Evolutionary conservation across 2,888 invertebrate species (phyloP), one percentile per base, ranked within the genome.

Genomic region (Orchesellides sinensis): DNA sequence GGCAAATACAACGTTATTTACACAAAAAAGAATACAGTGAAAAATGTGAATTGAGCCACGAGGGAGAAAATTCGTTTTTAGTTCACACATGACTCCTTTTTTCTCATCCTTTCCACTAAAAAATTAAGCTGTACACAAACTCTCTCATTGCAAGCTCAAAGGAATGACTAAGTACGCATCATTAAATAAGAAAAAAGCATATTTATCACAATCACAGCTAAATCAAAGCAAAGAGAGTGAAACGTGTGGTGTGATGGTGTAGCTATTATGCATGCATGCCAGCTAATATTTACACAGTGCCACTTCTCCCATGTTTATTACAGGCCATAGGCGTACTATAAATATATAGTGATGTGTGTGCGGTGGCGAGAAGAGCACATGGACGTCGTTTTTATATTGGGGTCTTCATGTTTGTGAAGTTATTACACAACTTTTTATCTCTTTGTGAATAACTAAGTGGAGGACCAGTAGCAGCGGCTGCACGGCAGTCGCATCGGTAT

Each of bases 121-220:
- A n/a, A n/a, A n/a, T n/a, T n/a, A n/a, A n/a, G n/a, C n/a, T n/a
- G n/a, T n/a, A n/a, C n/a, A n/a, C n/a, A n/a, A n/a, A n/a, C n/a
- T n/a, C n/a, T n/a, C n/a, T n/a, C n/a, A n/a, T n/a, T n/a, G n/a
- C n/a, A n/a, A n/a, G n/a, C n/a, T n/a, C n/a, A n/a, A 17, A 35
- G 35, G 47, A 59, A 68, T 77, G 77, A 69, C 54, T 77, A 69
- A 77, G 61, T 77, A 56, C 59, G 77, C 68, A 59, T 77, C 77
- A 77, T 77, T 77, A 77, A 77, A 63, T 40, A 40, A 68, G 77
- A 77, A 69, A 61, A 68, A 68, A 47, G 68, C 27, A 45, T 66
- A 77, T 77, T 77, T 69, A 77, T 77, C 77, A 77, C 65, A 45
- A 77, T 68, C 77, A 77, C 68, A 21, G 21, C 19, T 35, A 63